phyloP scores from a whole-genome alignment of 2,113 vertebrate genomes.

The Chaetura pelagica region DNA sequence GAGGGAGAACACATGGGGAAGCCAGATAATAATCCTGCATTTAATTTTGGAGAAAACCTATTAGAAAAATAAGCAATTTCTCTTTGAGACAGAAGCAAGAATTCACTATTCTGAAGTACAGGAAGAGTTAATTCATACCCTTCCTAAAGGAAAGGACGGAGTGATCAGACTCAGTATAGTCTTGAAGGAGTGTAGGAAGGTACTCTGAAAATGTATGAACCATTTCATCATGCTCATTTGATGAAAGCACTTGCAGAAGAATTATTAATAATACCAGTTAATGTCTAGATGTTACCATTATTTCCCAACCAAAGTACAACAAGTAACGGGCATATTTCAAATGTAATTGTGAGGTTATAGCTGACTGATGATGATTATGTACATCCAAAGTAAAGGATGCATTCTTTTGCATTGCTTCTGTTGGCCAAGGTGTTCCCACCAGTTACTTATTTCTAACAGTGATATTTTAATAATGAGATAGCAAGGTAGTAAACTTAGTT shows the following conservation, averaged over 20 bases:
- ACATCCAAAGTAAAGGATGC: neutral
- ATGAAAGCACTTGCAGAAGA: neutral
- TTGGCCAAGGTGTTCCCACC: neutral
- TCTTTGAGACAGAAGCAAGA: neutral
- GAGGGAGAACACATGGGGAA: fast-evolving
- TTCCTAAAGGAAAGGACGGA: neutral
- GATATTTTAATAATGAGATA: neutral
- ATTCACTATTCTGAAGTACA: neutral
- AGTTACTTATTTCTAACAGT: neutral
- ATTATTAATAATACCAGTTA: neutral
- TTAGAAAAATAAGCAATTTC: neutral
- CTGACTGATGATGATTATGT: neutral
- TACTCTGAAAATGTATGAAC: neutral
- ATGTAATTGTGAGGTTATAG: neutral
- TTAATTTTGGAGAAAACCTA: neutral
- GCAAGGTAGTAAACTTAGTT: neutral
- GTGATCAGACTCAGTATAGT: neutral
- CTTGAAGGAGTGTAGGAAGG: neutral
- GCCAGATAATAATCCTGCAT: neutral
- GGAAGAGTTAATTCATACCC: neutral
- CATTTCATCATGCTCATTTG: neutral
- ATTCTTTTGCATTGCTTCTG: neutral
- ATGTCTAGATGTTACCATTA: neutral
- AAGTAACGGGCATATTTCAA: neutral
- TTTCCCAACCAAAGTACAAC: neutral